Percentiles rank a stretch among this genome's conserved stretches.
These are phyloP conservation scores for Papilio dardanus DNA, from an alignment of 1,140 invertebrate genomes.

Conservation along the genomic window DNA sequence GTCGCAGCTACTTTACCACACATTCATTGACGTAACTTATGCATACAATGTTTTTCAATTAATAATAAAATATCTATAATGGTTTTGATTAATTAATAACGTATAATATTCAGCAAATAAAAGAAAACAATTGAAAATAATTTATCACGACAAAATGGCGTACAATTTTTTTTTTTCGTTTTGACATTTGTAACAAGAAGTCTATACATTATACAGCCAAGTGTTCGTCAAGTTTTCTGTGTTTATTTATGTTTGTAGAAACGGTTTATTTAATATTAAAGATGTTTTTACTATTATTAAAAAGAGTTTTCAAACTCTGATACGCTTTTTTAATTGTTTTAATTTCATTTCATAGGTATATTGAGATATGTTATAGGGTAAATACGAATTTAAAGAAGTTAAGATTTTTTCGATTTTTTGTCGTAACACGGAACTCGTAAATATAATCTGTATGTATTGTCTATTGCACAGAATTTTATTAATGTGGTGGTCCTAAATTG, in stretches of 20 bases:
- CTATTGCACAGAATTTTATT: slow-evolving; percentile 15
- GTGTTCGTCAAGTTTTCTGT: neutral
- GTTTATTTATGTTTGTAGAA: neutral
- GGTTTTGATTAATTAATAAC: slow-evolving; percentile 11
- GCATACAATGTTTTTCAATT: neutral
- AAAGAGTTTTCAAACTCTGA: neutral
- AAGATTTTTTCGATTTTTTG: too few species aligned
- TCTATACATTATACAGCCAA: neutral
- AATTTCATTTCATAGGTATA: neutral
- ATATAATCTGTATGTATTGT: neutral
- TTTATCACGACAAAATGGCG: slow-evolving; percentile 50
- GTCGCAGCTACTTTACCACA: neutral
- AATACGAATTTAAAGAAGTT: too few species aligned
- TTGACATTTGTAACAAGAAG: neutral
- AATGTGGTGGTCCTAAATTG: slow-evolving; percentile 54
- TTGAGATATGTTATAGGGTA: too few species aligned
- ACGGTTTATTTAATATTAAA: neutral
- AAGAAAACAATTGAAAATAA: too few species aligned
- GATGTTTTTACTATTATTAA: neutral
- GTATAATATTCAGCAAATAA: slow-evolving; percentile 33
- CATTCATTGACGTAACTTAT: neutral
- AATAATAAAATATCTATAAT: neutral
- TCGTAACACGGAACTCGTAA: neutral
- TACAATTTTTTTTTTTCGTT: slow-evolving; percentile 10
- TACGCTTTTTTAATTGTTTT: neutral